Conservation (phyloP, 2,797 vertebrate species). For the Varecia variegata region DNA sequence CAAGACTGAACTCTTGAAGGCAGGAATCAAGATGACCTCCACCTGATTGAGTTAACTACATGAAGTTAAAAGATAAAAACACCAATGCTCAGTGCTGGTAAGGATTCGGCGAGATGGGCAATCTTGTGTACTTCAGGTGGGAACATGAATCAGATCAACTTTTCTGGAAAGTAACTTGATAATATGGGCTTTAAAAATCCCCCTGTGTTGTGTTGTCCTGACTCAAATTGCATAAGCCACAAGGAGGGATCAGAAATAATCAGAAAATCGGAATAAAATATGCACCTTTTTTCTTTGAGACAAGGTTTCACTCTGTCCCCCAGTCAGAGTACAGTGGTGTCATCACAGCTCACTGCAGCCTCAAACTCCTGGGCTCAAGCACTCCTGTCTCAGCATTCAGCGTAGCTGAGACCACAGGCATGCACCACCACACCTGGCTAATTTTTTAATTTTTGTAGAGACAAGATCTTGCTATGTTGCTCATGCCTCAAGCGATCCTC, state of each 20-base stretch:
- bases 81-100: not conserved
- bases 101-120: not conserved
- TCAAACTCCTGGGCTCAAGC: no score
- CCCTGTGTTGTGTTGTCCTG: not conserved
- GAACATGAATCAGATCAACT: not conserved
- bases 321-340: no score
- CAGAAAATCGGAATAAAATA: not conserved
- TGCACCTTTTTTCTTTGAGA: not conserved
- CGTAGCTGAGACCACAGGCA: no score
- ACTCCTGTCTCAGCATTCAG: no score
- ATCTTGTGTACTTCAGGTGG: fast-evolving
- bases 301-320: no score
- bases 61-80: not conserved
- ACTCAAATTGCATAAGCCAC: not conserved
- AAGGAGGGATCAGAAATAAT: not conserved
- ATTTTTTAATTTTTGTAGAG: no score
- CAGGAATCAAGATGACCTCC: not conserved
- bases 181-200: not conserved
- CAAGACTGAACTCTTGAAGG: not conserved
- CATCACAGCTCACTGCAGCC: no score
- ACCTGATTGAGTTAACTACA: not conserved
- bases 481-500: not conserved
- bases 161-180: not conserved
- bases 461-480: no score
- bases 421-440: no score